A percentile compares a stretch with the other conserved stretches of the same genome.
Conservation (phyloP, 2,888 invertebrate species). For the Reticulitermes lucifugus region DNA sequence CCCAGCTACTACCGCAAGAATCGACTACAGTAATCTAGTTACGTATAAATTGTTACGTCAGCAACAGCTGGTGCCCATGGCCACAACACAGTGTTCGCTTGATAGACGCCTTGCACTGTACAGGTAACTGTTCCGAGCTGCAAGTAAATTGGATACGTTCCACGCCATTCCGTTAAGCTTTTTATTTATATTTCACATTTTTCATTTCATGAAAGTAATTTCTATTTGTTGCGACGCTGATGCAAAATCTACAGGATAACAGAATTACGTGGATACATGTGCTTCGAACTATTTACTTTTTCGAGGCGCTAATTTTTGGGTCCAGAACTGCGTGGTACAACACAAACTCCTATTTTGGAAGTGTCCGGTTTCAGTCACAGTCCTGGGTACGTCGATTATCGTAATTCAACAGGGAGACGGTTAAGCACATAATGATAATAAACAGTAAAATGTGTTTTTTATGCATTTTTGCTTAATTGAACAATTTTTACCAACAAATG, state of each 20-base stretch:
- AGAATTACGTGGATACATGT: background rate
- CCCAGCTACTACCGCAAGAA: background rate
- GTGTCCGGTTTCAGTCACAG: no score
- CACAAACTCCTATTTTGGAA: no score
- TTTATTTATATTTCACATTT: background rate
- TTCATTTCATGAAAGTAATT: background rate
- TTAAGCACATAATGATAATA: no score
- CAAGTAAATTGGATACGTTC: background rate
- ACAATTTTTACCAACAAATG: no score
- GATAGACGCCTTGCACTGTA: constrained; percentile 7
- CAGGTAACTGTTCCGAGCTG: background rate
- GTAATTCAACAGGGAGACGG: no score
- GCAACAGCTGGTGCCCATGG: background rate
- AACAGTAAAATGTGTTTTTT: no score
- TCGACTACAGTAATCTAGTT: background rate
- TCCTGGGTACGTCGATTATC: no score
- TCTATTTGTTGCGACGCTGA: background rate
- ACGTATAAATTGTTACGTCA: constrained; percentile 14
- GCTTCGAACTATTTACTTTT: background rate
- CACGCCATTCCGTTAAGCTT: background rate
- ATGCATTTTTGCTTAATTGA: no score
- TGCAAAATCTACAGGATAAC: background rate
- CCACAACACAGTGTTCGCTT: background rate
- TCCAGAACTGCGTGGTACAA: no score
- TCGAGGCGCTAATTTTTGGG: no score